A percentile compares a stretch with the other conserved stretches of the same genome.
phyloP scores from a whole-genome alignment of 2,113 vertebrate species.

The Chrysemys picta region DNA sequence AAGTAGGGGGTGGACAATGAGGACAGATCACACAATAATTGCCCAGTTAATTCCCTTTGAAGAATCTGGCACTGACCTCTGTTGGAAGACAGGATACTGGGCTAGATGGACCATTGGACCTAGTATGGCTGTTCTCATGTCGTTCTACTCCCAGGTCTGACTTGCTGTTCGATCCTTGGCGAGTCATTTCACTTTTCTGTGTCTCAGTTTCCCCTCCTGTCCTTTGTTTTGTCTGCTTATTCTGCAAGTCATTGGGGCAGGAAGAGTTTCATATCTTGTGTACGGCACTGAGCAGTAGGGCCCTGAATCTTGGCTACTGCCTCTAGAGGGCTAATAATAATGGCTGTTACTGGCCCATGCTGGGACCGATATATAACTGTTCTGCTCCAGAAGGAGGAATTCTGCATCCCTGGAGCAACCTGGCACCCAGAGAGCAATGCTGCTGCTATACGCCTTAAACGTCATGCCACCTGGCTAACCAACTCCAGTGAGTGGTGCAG shows the following conservation, averaged over 20 bases:
- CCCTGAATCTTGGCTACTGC: not conserved
- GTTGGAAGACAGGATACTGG: not conserved
- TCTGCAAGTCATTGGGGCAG: not conserved
- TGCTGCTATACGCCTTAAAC: not conserved
- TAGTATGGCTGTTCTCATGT: not conserved
- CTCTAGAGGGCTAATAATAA: not conserved
- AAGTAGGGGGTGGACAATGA: not conserved
- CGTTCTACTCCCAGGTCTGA: not conserved
- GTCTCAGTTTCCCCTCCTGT: not conserved
- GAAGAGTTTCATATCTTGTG: not conserved
- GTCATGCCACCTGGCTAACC: not conserved
- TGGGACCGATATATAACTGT: not conserved
- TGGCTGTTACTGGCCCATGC: not conserved
- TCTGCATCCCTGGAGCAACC: fast-evolving
- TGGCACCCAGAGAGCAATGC: not conserved
- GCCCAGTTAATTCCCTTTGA: not conserved
- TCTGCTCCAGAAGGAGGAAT: not conserved
- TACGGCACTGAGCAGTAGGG: not conserved
- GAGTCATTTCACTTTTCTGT: not conserved
- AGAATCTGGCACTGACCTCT: not conserved
- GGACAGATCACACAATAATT: not conserved
- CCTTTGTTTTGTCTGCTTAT: not conserved
- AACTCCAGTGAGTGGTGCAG: not conserved
- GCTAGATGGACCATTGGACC: not conserved
- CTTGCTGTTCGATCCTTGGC: not conserved